Percentiles rank a stretch among this genome's conserved stretches.
These are phyloP conservation scores for Drosophila biarmipes DNA, from an alignment of 1,140 invertebrate species.

Conservation along the genomic window DNA sequence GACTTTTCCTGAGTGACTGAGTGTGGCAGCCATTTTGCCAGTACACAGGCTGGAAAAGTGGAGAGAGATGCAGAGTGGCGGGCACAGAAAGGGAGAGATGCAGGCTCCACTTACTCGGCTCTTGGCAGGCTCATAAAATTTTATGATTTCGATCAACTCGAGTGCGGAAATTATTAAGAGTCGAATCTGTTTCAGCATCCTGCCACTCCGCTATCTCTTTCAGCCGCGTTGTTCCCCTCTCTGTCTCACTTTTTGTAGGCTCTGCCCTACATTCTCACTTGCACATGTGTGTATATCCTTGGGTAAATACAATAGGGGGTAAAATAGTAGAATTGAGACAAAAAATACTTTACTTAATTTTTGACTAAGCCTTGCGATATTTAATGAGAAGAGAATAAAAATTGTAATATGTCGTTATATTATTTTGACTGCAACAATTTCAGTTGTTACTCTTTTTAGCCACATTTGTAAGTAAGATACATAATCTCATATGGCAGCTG, in stretches of 20 bases:
- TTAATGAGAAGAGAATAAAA: too few species aligned
- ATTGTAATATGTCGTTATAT: background rate
- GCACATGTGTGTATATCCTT: slow-evolving; percentile 10
- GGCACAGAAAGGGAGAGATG: slow-evolving; percentile 10
- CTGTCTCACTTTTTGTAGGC: slow-evolving; percentile 33
- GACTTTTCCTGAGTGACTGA: slow-evolving; percentile 45
- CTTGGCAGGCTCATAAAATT: slow-evolving; percentile 81
- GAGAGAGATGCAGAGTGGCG: slow-evolving; percentile 9
- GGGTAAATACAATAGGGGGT: slow-evolving; percentile 3
- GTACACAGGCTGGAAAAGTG: slow-evolving; percentile 17
- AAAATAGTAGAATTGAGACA: background rate
- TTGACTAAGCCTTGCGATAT: too few species aligned
- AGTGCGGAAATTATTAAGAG: slow-evolving; percentile 84
- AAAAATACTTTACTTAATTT: too few species aligned
- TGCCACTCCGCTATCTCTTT: slow-evolving; percentile 38
- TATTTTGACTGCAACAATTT: background rate
- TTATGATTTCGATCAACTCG: slow-evolving; percentile 84
- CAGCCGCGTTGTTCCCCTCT: slow-evolving; percentile 13
- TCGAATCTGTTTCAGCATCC: slow-evolving; percentile 82
- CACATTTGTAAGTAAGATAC: slow-evolving; percentile 14
- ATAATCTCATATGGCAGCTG: slow-evolving; percentile 66
- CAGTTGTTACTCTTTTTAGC: background rate
- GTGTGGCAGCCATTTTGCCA: slow-evolving; percentile 74
- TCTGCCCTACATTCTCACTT: slow-evolving; percentile 25
- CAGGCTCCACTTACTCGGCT: slow-evolving; percentile 67